Conservation (phyloP, 1,140 invertebrate species). For the Zophobas atratus region DNA sequence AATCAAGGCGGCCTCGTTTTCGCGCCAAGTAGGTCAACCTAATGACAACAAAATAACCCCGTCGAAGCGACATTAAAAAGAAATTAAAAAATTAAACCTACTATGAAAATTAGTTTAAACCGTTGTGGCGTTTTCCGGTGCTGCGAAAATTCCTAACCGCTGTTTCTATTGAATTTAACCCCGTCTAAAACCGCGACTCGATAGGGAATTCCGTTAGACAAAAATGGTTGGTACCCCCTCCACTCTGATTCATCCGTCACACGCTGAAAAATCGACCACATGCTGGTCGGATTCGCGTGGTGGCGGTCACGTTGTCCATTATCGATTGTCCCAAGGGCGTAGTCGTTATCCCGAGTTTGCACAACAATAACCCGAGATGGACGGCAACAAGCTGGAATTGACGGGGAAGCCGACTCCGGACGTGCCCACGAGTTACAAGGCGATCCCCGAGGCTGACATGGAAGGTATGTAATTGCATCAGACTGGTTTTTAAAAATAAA, state of each 20-base stretch:
- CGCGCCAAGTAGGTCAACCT: too few relatives aligned
- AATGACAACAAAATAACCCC: too few relatives aligned
- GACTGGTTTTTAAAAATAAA: slow-evolving; percentile 65
- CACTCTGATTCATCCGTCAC: slow-evolving; percentile 7
- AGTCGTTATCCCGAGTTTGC: not conserved
- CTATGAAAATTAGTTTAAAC: too few relatives aligned
- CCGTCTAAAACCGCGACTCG: not conserved
- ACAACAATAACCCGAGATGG: slow-evolving; percentile 25
- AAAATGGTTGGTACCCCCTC: slow-evolving; percentile 16
- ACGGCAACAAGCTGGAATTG: slow-evolving; percentile 34
- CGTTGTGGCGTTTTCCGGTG: too few relatives aligned
- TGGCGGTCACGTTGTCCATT: not conserved
- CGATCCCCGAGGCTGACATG: slow-evolving; percentile 73
- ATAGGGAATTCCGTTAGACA: slow-evolving; percentile 15
- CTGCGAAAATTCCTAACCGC: too few relatives aligned
- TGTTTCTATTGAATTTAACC: too few relatives aligned
- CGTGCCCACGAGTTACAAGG: slow-evolving; percentile 71
- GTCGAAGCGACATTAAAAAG: too few relatives aligned
- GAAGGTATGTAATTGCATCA: slow-evolving; percentile 69
- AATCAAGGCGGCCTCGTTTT: too few relatives aligned
- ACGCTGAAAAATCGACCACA: slow-evolving; percentile 4
- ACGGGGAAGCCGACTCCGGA: slow-evolving; percentile 46
- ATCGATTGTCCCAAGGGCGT: slow-evolving; percentile 29
- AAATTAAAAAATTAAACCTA: too few relatives aligned
- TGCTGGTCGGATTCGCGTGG: not conserved